Evolutionary conservation across 2,797 vertebrate species (phyloP).

Genomic region (Anas capensis): DNA sequence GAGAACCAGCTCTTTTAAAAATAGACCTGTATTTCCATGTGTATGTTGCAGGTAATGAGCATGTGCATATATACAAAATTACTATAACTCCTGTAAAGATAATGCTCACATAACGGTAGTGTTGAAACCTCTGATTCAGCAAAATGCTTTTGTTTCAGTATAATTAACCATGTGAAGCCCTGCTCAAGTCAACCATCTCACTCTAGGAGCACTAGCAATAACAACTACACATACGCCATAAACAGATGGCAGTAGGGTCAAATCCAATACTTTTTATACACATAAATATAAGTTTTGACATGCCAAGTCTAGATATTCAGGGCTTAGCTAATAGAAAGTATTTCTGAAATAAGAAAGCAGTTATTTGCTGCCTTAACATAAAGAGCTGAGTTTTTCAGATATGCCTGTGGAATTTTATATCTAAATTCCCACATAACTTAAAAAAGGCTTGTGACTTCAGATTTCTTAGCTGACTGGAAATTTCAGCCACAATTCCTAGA

Average conservation of each 20-base stretch:
- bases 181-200: neutral
- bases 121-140: neutral
- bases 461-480: neutral
- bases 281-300: neutral
- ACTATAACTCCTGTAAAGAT: neutral
- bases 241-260: neutral
- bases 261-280: neutral
- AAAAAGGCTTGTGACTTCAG: neutral
- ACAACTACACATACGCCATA: neutral
- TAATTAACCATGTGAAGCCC: constrained; percentile 14
- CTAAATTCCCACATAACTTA: neutral
- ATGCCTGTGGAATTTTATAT: neutral
- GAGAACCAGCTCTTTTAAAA: constrained; percentile 16
- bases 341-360: neutral
- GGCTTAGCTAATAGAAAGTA: neutral
- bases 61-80: neutral
- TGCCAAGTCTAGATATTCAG: neutral
- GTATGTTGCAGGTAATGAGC: constrained; percentile 2
- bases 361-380: neutral
- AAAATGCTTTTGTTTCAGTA: neutral
- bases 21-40: neutral
- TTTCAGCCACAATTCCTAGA: constrained; percentile 41
- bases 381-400: neutral
- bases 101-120: neutral
- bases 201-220: neutral